Evolutionary conservation across 2,888 invertebrate genomes (phyloP), one percentile per base, ranked within the genome.

Genomic region (Caenorhabditis sinica): DNA sequence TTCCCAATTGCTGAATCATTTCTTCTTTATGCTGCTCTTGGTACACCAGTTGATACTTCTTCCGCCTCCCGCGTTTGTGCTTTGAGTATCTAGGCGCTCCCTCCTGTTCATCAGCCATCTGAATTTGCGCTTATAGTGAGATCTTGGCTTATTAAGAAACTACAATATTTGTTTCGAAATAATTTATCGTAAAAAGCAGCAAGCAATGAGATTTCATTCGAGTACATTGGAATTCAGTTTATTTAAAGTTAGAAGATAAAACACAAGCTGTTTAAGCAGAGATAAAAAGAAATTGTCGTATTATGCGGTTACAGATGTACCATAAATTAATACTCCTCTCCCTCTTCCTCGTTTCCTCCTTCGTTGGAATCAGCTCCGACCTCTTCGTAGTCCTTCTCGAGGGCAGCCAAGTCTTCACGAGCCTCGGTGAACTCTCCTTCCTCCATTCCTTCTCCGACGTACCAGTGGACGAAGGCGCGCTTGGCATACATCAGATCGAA

Each of bases 401-500:
- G 87, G 20, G 90, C 90, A 25, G 90, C 90, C 71, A 90, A 85
- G 74, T 90, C 90, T 79, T 92, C 92, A 71, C 92, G 91, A 72
- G 92, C 92, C 83, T 92, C 92, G 58, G 87, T 87, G 88, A 92
- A 92, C 81, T 92, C 92, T 79, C 92, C 92, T 74, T 92, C 92
- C 82, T 92, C 92, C 92, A 92, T 92, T 53, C 92, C 92, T 79
- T 92, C 92, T 72, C 92, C 92, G 86, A 92, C 93, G 93, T 94
- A 96, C 89, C 89, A 89, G 80, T 89, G 89, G 33, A 89, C 89
- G 83, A 89, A 89, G 58, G 89, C 89, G 23, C 89, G 94, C 93
- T 96, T 96, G 77, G 95, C 94, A 91, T 95, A 96, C 95, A 97
- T 96, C 63, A 96, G 93, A 81, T 95, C 95, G 93, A 95, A 90